Evolutionary conservation across 2,797 vertebrate species (phyloP).

Genomic region (Scolopax rusticola): DNA sequence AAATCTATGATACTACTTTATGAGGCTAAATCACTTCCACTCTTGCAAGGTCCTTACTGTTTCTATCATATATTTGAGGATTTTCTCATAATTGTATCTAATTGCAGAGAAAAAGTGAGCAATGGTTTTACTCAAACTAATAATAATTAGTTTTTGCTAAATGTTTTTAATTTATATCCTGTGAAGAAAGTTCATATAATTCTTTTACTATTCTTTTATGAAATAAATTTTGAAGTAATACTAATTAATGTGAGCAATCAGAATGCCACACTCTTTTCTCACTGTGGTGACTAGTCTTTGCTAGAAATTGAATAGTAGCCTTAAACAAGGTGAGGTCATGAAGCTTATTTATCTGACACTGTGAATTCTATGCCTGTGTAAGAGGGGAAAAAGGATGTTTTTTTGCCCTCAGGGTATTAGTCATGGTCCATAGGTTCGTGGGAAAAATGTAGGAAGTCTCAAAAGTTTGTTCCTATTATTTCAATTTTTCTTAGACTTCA

Average conservation of each 20-base stretch:
- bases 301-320: slow-evolving; percentile 75
- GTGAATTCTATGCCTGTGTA: slow-evolving; percentile 78
- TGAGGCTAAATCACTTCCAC: slow-evolving; percentile 65
- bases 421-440: slow-evolving; percentile 85
- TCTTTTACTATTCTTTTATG: neutral
- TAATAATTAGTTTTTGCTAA: slow-evolving; percentile 26
- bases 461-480: slow-evolving; percentile 89
- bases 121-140: slow-evolving; percentile 30
- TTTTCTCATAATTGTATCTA: slow-evolving; percentile 63
- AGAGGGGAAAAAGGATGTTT: slow-evolving; percentile 79
- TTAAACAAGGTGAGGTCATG: slow-evolving; percentile 81
- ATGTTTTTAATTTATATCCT: slow-evolving; percentile 49
- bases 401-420: slow-evolving; percentile 85
- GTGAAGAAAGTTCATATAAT: neutral
- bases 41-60: slow-evolving; percentile 55
- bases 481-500: slow-evolving; percentile 84
- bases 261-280: slow-evolving; percentile 44
- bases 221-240: slow-evolving; percentile 31
- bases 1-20: slow-evolving; percentile 65
- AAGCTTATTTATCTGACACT: slow-evolving; percentile 82
- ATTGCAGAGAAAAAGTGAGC: slow-evolving; percentile 37
- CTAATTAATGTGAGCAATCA: slow-evolving; percentile 69
- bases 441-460: slow-evolving; percentile 87
- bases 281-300: slow-evolving; percentile 55
- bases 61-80: slow-evolving; percentile 67